Base-by-base conservation (phyloP, 2,888 invertebrate genomes). In the Synanthedon myopaeformis region DNA sequence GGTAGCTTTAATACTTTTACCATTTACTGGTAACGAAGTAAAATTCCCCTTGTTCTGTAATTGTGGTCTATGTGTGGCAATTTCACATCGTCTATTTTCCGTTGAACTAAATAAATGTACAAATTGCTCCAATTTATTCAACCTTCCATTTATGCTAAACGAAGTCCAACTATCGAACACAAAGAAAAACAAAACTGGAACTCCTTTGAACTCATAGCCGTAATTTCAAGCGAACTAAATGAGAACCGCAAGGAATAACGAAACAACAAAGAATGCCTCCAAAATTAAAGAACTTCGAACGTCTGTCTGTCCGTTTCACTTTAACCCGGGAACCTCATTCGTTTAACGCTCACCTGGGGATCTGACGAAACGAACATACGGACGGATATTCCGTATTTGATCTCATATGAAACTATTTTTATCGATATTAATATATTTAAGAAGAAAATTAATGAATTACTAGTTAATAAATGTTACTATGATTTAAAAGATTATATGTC, bases 281-380 rank as follows among this genome's bases (percentile, higher is more conserved):
- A 55, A 64, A 66, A 66, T 66, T 66, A 67, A 51, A 66, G 65
- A 66, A 67, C 57, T 58, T 64, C 66, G 67, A 74, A 69, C 70
- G 70, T 74, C 65, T 65, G 67, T 70, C 72, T 69, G 74, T 72
- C 72, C 64, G 70, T 65, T 71, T 69, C 65, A 66, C 69, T 70
- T 51, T 69, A 68, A 68, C 64, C 66, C 57, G 62, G 63, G 61
- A 63, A 70, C 64, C 73, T 74, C 73, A 74, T 74, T 73, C 74
- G 66, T 61, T 69, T 74, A 70, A 74, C 68, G 70, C 71, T 70
- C 74, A 74, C 74, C 74, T 74, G 74, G 74, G 74, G 73, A 74
- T 61, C 69, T 61, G 48, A 51, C 53, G 12, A 1, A 8, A 54
- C 19, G 52, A 51, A 57, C 10, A 59, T 42, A 72, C 57, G 66